These are phyloP conservation scores for Eristalis pertinax DNA, from an alignment of 2,888 invertebrate species.

Conservation along the genomic window DNA sequence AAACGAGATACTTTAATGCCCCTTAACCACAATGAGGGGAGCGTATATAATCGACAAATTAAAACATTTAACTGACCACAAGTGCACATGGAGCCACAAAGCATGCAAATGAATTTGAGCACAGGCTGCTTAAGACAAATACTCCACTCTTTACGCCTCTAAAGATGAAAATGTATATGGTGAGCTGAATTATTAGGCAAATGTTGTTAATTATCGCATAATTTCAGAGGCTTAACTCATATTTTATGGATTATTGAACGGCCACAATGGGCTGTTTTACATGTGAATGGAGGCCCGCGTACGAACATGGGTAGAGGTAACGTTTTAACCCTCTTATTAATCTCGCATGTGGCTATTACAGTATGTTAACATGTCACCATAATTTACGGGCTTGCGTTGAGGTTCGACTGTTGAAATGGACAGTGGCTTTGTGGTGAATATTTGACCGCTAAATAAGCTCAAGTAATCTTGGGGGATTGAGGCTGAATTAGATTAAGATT, in stretches of 20 bases:
- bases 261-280: slow-evolving; percentile 15
- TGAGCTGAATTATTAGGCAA: slow-evolving; percentile 14
- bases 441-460: not conserved
- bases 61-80: not conserved
- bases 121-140: not conserved
- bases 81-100: not conserved
- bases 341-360: not conserved
- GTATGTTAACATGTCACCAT: not conserved
- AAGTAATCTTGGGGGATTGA: not conserved
- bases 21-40: not conserved
- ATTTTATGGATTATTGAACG: slow-evolving; percentile 23
- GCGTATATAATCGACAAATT: not conserved
- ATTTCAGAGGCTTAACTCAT: slow-evolving; percentile 20
- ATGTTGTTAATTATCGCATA: slow-evolving; percentile 22
- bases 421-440: not conserved
- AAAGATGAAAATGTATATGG: not conserved
- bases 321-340: slow-evolving; percentile 7
- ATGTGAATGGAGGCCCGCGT: slow-evolving; percentile 11
- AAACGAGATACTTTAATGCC: not conserved
- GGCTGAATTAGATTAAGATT: not conserved
- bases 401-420: not conserved
- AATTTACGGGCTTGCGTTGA: not conserved
- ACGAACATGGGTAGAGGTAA: slow-evolving; percentile 29
- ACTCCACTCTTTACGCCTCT: slow-evolving; percentile 1
- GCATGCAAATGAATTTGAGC: not conserved